These are phyloP conservation scores for Camponotus vicinus DNA, from an alignment of 1,140 invertebrate species.

Conservation along the genomic window DNA sequence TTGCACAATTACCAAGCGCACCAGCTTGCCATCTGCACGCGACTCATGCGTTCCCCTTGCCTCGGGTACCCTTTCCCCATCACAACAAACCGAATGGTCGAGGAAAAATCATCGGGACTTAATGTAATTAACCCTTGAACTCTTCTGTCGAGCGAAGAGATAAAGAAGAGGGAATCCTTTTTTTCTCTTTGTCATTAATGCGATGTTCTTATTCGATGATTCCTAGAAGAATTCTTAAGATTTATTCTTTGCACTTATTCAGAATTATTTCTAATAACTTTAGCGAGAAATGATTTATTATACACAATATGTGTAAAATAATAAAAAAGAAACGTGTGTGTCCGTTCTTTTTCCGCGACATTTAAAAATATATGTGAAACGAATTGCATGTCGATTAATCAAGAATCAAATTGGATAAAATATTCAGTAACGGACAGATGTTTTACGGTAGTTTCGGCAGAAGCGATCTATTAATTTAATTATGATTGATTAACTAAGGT, in stretches of 20 bases:
- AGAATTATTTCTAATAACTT: not conserved
- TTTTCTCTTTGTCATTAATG: not conserved
- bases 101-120: constrained; percentile 70
- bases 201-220: constrained; percentile 47
- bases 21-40: constrained; percentile 59
- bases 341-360: not conserved
- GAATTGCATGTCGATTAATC: constrained; percentile 21
- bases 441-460: not conserved
- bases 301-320: too few relatives aligned
- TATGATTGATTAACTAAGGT: not conserved
- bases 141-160: constrained; percentile 41
- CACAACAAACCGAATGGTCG: constrained; percentile 26
- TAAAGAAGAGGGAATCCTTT: constrained; percentile 1
- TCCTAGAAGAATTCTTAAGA: not conserved
- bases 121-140: constrained; percentile 73
- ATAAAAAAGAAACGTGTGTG: not conserved
- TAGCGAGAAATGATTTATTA: not conserved
- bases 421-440: constrained; percentile 30
- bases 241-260: not conserved
- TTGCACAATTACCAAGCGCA: constrained; percentile 57
- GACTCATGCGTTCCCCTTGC: constrained; percentile 40
- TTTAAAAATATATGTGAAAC: not conserved
- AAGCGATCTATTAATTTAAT: constrained; percentile 14
- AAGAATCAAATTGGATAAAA: constrained; percentile 28
- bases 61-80: constrained; percentile 15